Base-by-base conservation (phyloP, 2,888 invertebrate species). In the Strigamia maritima region DNA sequence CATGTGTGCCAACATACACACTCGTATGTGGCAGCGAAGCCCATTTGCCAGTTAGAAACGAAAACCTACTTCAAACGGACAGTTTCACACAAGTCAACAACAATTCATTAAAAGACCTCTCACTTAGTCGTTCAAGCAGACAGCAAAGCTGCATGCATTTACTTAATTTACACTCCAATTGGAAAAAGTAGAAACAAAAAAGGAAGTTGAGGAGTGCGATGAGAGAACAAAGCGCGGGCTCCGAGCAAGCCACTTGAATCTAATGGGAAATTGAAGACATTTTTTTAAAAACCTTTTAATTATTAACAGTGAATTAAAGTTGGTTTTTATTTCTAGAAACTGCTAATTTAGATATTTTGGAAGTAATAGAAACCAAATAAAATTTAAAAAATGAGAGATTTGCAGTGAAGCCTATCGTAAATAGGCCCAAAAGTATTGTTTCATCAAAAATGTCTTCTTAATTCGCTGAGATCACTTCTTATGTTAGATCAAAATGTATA, bases 11-110 rank as follows among this genome's bases (percentile, higher is more conserved):
- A 54, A 54, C 54, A 54, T 19, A 54, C 54, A 54, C 54, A 54
- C 54, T 54, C 54, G 7, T 19, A 54, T 54, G 54, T 54, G 54
- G 54, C 54, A 54, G 54, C 54, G 54, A 54, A 54, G 54, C 54
- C 54, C 54, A 54, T 54, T 54, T 54, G 54, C 54, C 19, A 54
- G 54, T 54, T 54, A 54, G 54, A 54, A 54, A 54, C 54, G 54
- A 54, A 54, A 54, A 54, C 54, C 54, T 54, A 19, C 54, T 54
- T 54, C 54, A 54, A 54, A 54, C 54, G 54, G 54, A 54, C 54
- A 54, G 54, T 54, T 54, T 54, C 54, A 54, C 54, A n/a, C 54
- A 54, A 54, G 54, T 54, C 54, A 54, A 54, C 54, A 54, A 54
- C 54, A 54, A 54, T 54, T 54, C 54, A 54, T 54, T 54, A 54